Evolutionary conservation across 1,140 invertebrate species (phyloP).

Genomic region (Aculops lycopersici): DNA sequence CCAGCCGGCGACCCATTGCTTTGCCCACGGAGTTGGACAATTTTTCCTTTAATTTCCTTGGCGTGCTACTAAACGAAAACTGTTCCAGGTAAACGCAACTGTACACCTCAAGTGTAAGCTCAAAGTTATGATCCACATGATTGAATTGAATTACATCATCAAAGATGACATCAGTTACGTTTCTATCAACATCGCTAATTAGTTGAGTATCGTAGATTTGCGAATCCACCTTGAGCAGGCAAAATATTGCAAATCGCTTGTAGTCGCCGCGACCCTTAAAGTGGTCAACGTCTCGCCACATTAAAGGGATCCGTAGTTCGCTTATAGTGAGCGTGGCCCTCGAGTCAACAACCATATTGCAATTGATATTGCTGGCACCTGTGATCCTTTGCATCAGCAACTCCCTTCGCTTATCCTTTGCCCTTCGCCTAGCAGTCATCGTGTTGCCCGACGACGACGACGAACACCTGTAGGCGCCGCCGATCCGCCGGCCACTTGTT

Average conservation of each 20-base stretch:
- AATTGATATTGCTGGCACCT: too few species aligned
- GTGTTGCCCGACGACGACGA: too few species aligned
- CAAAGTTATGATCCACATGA: constrained; percentile 27
- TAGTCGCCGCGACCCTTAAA: constrained; percentile 39
- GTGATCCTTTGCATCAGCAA: too few species aligned
- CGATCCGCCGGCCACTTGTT: too few species aligned
- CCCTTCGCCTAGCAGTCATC: too few species aligned
- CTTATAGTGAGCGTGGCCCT: not conserved
- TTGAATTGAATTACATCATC: constrained; percentile 31
- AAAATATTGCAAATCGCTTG: constrained; percentile 33
- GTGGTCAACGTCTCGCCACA: constrained; percentile 36
- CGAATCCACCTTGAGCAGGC: constrained; percentile 28
- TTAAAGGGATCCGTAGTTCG: constrained; percentile 31
- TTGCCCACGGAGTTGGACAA: constrained; percentile 32
- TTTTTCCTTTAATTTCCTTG: constrained; percentile 28
- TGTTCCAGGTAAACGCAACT: constrained; percentile 28
- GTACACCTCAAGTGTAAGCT: constrained; percentile 30
- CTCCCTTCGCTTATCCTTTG: too few species aligned
- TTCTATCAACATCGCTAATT: constrained; percentile 29
- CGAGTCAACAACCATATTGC: too few species aligned
- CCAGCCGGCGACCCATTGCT: constrained; percentile 29
- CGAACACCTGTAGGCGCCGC: too few species aligned
- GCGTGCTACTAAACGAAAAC: constrained; percentile 29
- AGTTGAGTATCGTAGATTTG: constrained; percentile 33
- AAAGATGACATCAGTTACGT: constrained; percentile 33